Base-by-base conservation (phyloP, 2,113 vertebrate species). In the Gadus macrocephalus region DNA sequence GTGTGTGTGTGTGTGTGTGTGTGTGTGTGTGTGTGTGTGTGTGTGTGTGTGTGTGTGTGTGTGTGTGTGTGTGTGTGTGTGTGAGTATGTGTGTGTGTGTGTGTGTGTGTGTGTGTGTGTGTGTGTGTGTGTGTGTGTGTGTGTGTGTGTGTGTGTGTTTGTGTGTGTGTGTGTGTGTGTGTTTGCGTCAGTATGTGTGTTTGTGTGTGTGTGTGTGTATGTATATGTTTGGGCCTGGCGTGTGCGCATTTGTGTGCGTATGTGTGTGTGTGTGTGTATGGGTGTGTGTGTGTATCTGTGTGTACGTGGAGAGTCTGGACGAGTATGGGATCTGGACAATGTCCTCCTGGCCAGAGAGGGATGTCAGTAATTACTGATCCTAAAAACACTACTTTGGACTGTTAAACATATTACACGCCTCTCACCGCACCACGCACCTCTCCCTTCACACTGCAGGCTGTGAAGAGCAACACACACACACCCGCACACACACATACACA, bases 321-420 rank as follows among this genome's bases (percentile, higher is more conserved):
- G 31, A 38, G 28, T 70, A 62, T 35, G 78, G 77, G 88, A 84
- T 91, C 92, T 93, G 92, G 90, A 91, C 87, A 92, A 87, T 90
- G 91, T 93, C 85, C 85, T 78, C 27, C 64, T 87, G 81, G 83
- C 87, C 90, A 89, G 84, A 88, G 88, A 90, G 84, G 91, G 91
- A 93, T 93, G 92, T 90, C 78, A 92, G 91, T 88, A 92, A 93
- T 93, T 93, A 93, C 83, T 89, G 90, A 91, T 91, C 87, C 89
- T 91, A 90, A 86, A 92, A 93, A 92, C 91, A 91, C 87, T 90
- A 90, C 90, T 91, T 92, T 91, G 81, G 83, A 76, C 72, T 81
- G 88, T 93, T 91, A 92, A 91, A 90, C 88, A 88, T 86, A 89
- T 92, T 91, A 91, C 90, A 90, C 79, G 86, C 87, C 83, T 90